Evolutionary conservation across 1,140 invertebrate species (phyloP), one percentile per base, ranked within the genome.

Genomic region (Trichoplusia ni): DNA sequence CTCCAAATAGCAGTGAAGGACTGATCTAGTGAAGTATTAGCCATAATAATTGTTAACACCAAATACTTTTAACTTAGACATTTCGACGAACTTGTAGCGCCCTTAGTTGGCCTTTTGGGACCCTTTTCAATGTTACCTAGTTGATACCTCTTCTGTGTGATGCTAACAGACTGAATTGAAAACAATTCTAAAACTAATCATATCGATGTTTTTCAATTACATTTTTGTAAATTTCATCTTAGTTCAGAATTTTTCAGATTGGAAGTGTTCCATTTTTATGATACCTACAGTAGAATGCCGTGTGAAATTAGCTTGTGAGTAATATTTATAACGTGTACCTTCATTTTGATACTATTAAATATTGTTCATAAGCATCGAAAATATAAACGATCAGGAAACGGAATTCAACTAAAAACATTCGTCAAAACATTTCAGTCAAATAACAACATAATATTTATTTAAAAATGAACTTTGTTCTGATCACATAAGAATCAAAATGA

Each of bases 111-210:
- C 54, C 16, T 23, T 42, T 44, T 58, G 54, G 54, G 54, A 58
- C 53, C 53, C 53, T 58, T 42, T 58, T 49, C 46, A 49, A 49
- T 49, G 25, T 49, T 31, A 31, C 46, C 46, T 49, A 49, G 46
- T 31, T 49, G 25, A 31, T 51, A 51, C 16, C 31, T 37, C 11
- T 23, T 18, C 60, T 56, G 38, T 56, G 54, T 58, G 25, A 58
- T 37, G 27, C 40, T 37, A 62, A 38, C 70, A 68, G 69, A 77
- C 74, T 77, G 69, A 71, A 59, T 53, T 40, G 40, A 68, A 68
- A 42, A 49, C 67, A 60, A 75, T 73, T 73, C 70, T 73, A 67
- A 73, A 71, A 65, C 54, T 58, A 56, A 64, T 38, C 74, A 76
- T 76, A 76, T 76, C 74, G 60, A 11, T 59, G 9, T 11, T 25